phyloP scores from a whole-genome alignment of 2,113 vertebrate genomes.

The Platysternon megacephalum region DNA sequence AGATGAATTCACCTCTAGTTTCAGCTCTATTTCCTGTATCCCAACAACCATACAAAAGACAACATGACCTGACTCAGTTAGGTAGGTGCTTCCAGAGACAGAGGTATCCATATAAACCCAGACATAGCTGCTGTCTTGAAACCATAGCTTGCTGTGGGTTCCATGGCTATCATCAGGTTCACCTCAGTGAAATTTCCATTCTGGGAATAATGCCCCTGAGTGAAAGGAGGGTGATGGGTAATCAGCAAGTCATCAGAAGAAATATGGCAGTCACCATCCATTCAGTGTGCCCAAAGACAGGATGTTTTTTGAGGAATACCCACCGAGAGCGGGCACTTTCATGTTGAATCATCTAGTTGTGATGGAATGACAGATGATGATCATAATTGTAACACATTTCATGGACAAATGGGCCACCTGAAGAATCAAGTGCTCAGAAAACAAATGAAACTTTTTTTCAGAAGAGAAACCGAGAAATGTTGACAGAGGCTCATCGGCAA shows the following conservation, averaged over 20 bases:
- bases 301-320: neutral
- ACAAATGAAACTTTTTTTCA: neutral
- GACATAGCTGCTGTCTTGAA: neutral
- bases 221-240: neutral
- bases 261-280: fast-evolving
- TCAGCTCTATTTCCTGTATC: neutral
- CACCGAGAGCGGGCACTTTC: neutral
- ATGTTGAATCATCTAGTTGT: neutral
- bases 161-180: neutral
- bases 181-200: neutral
- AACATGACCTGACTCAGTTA: neutral
- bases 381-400: neutral
- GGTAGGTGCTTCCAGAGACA: neutral
- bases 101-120: neutral
- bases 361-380: neutral
- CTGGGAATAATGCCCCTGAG: neutral
- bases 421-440: neutral
- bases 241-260: fast-evolving
- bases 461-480: no score
- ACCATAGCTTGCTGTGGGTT: neutral
- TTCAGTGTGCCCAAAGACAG: neutral
- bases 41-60: neutral
- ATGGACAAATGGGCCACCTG: neutral
- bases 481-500: neutral
- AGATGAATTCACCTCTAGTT: neutral